phyloP scores from a whole-genome alignment of 2,888 invertebrate species.

The Xestia ashworthii region DNA sequence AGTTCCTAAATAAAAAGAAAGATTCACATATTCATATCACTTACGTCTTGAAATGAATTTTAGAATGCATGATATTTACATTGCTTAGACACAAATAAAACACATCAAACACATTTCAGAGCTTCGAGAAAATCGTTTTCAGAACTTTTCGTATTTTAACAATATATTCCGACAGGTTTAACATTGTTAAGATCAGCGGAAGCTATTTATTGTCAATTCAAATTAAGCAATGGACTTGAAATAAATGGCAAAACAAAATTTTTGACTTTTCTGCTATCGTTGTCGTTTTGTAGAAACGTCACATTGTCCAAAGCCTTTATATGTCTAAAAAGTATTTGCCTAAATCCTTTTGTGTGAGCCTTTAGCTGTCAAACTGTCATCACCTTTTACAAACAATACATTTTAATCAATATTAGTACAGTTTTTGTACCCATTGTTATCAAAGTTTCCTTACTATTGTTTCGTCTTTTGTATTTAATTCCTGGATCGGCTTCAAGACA shows the following conservation, averaged over 20 bases:
- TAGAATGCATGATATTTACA: background rate
- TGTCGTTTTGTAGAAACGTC: background rate
- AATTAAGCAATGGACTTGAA: too few relatives aligned
- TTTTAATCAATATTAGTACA: background rate
- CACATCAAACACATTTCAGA: background rate
- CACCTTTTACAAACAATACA: background rate
- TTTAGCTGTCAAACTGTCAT: background rate
- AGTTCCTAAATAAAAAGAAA: background rate
- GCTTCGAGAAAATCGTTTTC: too few relatives aligned
- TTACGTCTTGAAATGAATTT: background rate
- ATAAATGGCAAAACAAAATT: too few relatives aligned
- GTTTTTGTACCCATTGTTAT: conserved; percentile 2
- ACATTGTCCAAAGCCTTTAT: background rate
- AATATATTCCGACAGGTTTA: background rate
- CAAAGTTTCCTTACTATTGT: background rate
- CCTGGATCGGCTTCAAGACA: conserved; percentile 27
- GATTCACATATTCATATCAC: background rate
- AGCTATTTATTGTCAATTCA: background rate
- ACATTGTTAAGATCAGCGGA: background rate
- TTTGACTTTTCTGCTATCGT: background rate
- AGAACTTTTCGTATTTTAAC: background rate
- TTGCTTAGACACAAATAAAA: background rate
- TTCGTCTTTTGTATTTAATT: conserved; percentile 16
- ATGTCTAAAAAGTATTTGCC: too few relatives aligned
- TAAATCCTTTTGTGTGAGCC: background rate